Evolutionary conservation across 2,113 vertebrate species (phyloP), one percentile per base, ranked within the genome.

Genomic region (Oxygymnocypris stewartii): DNA sequence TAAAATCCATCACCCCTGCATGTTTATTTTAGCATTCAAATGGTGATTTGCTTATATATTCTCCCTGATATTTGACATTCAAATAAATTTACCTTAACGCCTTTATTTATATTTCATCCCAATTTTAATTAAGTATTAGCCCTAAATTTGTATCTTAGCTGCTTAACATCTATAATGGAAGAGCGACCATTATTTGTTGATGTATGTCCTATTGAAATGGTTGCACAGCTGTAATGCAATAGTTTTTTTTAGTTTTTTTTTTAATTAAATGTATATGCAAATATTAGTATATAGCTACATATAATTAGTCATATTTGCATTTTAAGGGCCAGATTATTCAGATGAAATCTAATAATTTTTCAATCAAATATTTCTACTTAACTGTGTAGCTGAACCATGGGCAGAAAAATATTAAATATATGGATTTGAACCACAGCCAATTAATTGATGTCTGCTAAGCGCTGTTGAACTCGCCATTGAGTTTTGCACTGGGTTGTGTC

Each of bases 1-100:
- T 69, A 23, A 69, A 82, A 82, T 82, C 63, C 65, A 71, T 82
- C 80, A 67, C 71, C 28, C 63, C 25, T 12, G 23, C 81, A 51
- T 82, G 63, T 71, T 82, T 35, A 51, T 51, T 20, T 28, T n/a
- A 71, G 10, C 44, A 7, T 35, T 69, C 31, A 51, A 23, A 65
- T 31, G 31, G 28, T 6, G 13, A 44, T 65, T 44, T 44, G 7
- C 16, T 47, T 78, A 20, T 78, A 35, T 35, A 78, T 35, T 28
- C 75, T 28, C 75, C 28, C 23, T 73, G 35, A 73, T 73, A 2
- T 65, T 10, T 76, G 44, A 76, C 13, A 42, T 49, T 49, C 28
- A 31, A 37, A 23, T 79, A 10, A 51, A 57, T 79, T 37, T 35
- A 51, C 51, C 7, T 37, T 57, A 49, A 57, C 4, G 7, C 1